Base-by-base conservation (phyloP, 2,113 vertebrate genomes). In the Carassius carassius region DNA sequence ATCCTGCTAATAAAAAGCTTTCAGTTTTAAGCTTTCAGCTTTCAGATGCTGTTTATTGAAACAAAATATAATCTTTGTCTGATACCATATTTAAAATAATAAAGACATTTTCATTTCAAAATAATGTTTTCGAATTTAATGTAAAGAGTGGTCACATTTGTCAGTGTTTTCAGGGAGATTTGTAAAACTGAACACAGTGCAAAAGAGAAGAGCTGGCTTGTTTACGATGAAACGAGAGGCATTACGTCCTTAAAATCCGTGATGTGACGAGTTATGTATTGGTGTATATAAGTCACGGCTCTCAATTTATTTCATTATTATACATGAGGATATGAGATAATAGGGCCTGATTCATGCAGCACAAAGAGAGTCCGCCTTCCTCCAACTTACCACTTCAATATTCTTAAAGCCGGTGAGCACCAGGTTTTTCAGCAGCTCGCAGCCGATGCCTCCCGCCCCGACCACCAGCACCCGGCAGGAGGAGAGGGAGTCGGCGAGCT, bases 371-470 rank as follows among this genome's bases (percentile, higher is more conserved):
- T 62, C 35, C 84, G 78, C 70, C 72, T 86, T 67, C 17, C 23
- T 65, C 44, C 44, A 12, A 12, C 97, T 92, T 88, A 98, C 97
- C 97, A 97, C 95, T 92, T 98, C 96, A 89, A 99, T 97, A 91
- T 96, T 95, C 81, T 94, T 93, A 92, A 99, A 99, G 89, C 97
- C 97, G 84, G 96, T 97, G 88, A 99, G 96, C 79, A 98, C 97
- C 25, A 99, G 93, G 92, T 99, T 97, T 91, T 99, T 99, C 85
- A 99, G 95, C 13, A 99, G 95, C 91, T 99, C 97, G 86, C 97
- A 99, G 91, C 97, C 97, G 91, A 99, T 99, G 4, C 97, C 96
- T 47, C 97, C 97, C 4, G 97, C 97, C 63, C 97, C 97, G 67
- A 98, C 97, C 88, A 99, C 96, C 92, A 99, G 89, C 78, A 97